A percentile compares a stretch with the other conserved stretches of the same genome.
These are phyloP conservation scores for Altica lythri DNA, from an alignment of 2,888 invertebrate genomes.

Conservation along the genomic window DNA sequence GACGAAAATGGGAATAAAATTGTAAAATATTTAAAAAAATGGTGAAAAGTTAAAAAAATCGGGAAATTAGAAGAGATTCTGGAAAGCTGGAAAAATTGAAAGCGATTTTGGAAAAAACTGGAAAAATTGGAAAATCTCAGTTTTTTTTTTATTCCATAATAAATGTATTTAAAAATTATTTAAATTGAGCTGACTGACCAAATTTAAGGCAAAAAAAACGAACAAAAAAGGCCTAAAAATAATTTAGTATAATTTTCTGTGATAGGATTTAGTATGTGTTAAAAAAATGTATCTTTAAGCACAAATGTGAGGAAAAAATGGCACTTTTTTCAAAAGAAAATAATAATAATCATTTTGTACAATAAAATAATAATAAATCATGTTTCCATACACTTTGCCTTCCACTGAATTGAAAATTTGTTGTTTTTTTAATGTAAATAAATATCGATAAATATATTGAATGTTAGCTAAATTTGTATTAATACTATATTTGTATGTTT, in stretches of 20 bases:
- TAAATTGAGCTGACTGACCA: no score
- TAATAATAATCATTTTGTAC: conserved; percentile 4
- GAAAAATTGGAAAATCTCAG: not conserved
- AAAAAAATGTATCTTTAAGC: conserved; percentile 3
- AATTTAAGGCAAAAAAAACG: not conserved
- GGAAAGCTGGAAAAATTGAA: not conserved
- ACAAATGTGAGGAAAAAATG: conserved; percentile 10
- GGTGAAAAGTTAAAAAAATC: no score
- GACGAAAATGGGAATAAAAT: no score
- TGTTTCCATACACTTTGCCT: conserved; percentile 40
- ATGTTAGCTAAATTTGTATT: conserved; percentile 47
- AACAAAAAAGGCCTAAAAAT: not conserved
- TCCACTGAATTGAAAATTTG: conserved; percentile 36
- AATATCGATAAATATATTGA: conserved; percentile 38
- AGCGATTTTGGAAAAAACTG: not conserved
- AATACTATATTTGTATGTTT: conserved; percentile 52
- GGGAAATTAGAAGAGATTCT: no score
- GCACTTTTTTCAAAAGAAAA: conserved; percentile 7
- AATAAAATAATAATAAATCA: conserved; percentile 1
- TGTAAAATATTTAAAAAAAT: no score
- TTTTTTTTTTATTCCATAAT: not conserved
- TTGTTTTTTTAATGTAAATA: conserved; percentile 39
- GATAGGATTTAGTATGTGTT: conserved; percentile 18
- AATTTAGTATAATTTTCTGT: conserved; percentile 16
- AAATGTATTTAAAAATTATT: not conserved